Percentiles rank a stretch among this genome's conserved stretches.
Evolutionary conservation across 2,888 invertebrate genomes (phyloP).

Genomic region (Ormyrus pomaceus): DNA sequence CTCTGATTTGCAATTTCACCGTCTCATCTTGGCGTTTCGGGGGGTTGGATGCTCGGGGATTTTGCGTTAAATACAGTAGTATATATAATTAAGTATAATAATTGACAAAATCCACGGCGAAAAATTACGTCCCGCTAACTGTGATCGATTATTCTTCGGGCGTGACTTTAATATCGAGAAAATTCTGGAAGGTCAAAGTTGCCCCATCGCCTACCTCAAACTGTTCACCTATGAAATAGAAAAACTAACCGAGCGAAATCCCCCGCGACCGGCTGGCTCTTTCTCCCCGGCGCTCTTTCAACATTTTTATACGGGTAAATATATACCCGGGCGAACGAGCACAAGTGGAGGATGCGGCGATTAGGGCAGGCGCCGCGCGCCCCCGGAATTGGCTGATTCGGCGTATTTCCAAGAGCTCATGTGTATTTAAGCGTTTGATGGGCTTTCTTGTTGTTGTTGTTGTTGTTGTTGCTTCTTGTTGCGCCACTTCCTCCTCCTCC

Average conservation of each 20-base stretch:
- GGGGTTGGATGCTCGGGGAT: too few species aligned
- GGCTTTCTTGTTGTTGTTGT: slow-evolving; percentile 40
- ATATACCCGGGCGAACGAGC: slow-evolving; percentile 4
- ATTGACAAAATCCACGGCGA: too few species aligned
- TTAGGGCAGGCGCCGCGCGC: slow-evolving; percentile 9
- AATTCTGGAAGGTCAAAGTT: not conserved
- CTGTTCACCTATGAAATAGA: slow-evolving; percentile 6
- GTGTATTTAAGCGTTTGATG: slow-evolving; percentile 47
- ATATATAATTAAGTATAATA: too few species aligned
- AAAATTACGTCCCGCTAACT: not conserved
- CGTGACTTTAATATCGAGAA: not conserved
- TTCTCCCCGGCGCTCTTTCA: not conserved
- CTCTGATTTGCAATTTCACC: not conserved
- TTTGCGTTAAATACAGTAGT: too few species aligned
- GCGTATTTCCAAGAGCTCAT: slow-evolving; percentile 15
- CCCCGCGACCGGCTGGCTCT: not conserved
- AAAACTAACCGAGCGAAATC: not conserved
- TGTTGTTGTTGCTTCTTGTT: not conserved
- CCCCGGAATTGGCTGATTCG: slow-evolving; percentile 39
- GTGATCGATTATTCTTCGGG: not conserved
- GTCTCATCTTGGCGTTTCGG: not conserved
- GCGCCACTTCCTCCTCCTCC: not conserved
- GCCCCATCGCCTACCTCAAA: not conserved
- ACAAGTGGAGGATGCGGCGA: slow-evolving; percentile 38
- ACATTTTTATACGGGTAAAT: slow-evolving; percentile 30